Conservation (phyloP, 2,797 vertebrate species). For the Myiotriccus ornatus region DNA sequence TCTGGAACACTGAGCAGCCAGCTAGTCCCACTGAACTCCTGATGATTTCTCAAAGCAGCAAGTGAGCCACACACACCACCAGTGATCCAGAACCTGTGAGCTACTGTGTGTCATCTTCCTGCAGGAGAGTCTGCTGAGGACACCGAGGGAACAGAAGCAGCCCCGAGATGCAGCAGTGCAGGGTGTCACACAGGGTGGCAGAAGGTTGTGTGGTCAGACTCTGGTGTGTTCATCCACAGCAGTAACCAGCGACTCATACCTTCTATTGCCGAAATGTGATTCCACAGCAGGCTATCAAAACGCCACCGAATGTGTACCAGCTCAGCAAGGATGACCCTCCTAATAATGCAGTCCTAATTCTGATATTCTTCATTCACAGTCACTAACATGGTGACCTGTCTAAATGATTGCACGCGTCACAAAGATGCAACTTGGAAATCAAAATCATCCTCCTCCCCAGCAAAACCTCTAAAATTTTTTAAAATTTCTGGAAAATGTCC, state of each 20-base stretch:
- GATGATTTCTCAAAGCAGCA: neutral
- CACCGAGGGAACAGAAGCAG: neutral
- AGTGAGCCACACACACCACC: neutral
- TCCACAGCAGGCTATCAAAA: constrained; percentile 41
- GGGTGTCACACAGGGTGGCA: neutral
- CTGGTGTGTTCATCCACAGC: neutral
- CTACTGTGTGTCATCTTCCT: neutral
- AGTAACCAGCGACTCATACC: neutral
- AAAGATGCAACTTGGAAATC: neutral
- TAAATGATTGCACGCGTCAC: neutral
- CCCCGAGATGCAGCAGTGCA: neutral
- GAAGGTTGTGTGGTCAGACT: neutral
- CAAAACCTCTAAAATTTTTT: neutral
- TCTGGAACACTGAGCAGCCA: neutral
- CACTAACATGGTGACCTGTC: neutral
- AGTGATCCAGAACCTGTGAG: neutral
- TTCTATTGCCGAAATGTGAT: constrained; percentile 45
- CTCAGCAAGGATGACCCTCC: constrained; percentile 6
- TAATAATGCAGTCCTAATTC: constrained; percentile 19
- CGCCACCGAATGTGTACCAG: constrained; percentile 1
- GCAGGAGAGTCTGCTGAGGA: neutral
- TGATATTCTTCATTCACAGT: constrained; percentile 9
- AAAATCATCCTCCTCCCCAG: neutral
- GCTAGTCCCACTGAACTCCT: neutral
- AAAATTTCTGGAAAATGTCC: neutral